Evolutionary conservation across 2,888 invertebrate species (phyloP).

Genomic region (Nephrotoma guestfalica): DNA sequence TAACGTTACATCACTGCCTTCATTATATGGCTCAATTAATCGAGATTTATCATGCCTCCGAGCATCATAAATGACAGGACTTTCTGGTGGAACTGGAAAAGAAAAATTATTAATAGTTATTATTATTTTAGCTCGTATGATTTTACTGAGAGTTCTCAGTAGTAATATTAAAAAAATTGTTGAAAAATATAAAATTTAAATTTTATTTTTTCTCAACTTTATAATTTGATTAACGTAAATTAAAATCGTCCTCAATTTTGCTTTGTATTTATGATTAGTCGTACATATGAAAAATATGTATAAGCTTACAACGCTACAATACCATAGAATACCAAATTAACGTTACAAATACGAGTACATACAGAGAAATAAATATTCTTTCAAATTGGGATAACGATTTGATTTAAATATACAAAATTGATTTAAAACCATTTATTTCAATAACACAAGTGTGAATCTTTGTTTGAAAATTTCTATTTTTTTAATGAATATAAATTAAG

Average conservation of each 20-base stretch:
- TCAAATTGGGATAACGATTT: neutral
- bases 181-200: no score
- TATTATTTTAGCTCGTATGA: no score
- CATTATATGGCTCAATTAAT: slow-evolving; percentile 69
- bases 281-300: neutral
- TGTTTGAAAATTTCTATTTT: neutral
- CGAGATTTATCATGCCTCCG: slow-evolving; percentile 60
- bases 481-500: neutral
- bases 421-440: neutral
- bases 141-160: no score
- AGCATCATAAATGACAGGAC: slow-evolving; percentile 68
- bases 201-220: neutral
- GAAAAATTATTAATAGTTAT: neutral
- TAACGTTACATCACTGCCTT: slow-evolving; percentile 67
- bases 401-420: neutral
- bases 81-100: slow-evolving; percentile 60
- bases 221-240: neutral
- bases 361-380: neutral
- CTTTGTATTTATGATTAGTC: neutral
- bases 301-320: neutral
- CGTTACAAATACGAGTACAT: neutral
- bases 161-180: no score
- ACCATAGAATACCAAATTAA: neutral
- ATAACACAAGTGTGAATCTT: neutral
- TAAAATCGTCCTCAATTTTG: neutral